Percentiles rank a stretch among this genome's conserved stretches.
phyloP scores from a whole-genome alignment of 2,113 vertebrate species.

The Callipepla squamata region DNA sequence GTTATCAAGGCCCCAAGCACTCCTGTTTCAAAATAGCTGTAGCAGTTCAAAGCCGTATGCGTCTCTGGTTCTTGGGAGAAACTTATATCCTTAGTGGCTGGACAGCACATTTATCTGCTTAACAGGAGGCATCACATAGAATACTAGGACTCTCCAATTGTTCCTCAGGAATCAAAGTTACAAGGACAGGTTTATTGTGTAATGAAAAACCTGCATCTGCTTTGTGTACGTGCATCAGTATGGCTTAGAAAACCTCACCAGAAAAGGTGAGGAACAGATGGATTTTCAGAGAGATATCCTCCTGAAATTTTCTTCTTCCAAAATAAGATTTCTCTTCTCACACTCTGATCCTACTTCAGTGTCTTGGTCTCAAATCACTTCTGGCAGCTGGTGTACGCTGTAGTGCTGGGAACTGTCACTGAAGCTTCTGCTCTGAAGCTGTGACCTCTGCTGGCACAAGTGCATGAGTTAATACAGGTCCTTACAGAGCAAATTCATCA shows the following conservation, averaged over 20 bases:
- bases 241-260: neutral
- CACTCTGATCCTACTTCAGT: neutral
- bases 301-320: neutral
- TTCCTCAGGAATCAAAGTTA: neutral
- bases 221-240: neutral
- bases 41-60: neutral
- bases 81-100: neutral
- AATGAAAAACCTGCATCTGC: neutral
- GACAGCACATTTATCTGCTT: neutral
- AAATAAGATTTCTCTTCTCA: neutral
- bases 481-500: neutral
- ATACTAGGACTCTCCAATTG: neutral
- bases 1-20: neutral
- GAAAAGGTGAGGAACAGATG: neutral
- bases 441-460: neutral
- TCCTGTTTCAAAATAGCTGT: neutral
- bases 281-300: neutral
- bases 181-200: neutral
- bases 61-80: neutral
- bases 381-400: neutral
- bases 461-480: neutral
- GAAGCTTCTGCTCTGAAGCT: neutral
- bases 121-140: neutral
- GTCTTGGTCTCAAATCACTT: neutral
- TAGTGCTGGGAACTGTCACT: fast-evolving